phyloP scores from a whole-genome alignment of 2,888 invertebrate genomes.

The Erebia ligea region DNA sequence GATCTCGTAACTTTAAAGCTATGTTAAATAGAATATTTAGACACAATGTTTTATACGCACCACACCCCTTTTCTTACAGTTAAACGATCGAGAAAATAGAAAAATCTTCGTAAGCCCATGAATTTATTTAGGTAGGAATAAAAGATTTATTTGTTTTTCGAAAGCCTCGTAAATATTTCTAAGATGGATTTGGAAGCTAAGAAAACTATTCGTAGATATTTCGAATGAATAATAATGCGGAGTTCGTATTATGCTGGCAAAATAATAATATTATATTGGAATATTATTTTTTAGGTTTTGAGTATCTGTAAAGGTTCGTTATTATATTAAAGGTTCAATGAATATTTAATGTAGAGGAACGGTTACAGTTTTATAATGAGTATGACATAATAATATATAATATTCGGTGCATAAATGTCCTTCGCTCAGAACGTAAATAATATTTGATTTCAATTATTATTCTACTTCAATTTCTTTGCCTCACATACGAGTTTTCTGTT shows the following conservation, averaged over 20 bases:
- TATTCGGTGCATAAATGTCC: too few species aligned
- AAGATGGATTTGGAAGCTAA: conserved; percentile 1
- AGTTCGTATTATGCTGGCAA: neutral
- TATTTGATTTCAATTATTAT: too few species aligned
- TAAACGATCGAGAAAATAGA: neutral
- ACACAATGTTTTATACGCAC: neutral
- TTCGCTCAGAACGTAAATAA: too few species aligned
- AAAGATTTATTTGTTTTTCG: neutral
- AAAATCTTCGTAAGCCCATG: neutral
- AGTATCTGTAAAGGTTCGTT: neutral
- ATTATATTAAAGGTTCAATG: too few species aligned
- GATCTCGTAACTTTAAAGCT: neutral
- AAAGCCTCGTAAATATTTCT: conserved; percentile 3
- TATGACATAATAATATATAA: too few species aligned
- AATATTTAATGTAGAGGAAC: too few species aligned
- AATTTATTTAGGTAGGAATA: conserved; percentile 1
- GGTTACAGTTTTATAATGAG: too few species aligned
- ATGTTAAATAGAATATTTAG: neutral
- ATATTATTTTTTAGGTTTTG: conserved; percentile 1
- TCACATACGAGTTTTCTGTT: too few species aligned
- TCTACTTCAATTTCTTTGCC: too few species aligned
- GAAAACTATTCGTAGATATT: neutral
- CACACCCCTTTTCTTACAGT: neutral
- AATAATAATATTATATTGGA: neutral
- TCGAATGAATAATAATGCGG: neutral